Base-by-base conservation (phyloP, 2,113 vertebrate species). In the Parotia lawesii region DNA sequence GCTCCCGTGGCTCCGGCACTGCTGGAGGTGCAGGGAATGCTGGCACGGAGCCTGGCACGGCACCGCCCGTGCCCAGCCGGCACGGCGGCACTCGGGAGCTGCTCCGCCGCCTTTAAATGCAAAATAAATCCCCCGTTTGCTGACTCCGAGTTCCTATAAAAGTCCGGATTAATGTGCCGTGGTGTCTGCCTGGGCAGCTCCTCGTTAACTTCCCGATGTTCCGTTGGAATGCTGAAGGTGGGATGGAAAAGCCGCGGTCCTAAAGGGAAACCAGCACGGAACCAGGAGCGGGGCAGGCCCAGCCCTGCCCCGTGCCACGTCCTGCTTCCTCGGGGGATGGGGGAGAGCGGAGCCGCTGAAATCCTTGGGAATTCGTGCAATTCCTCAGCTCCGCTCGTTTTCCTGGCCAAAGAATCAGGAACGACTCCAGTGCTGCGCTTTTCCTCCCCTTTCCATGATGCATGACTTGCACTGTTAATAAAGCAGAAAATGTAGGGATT, bases 311-410 rank as follows among this genome's bases (percentile, higher is more conserved):
- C 1, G 48, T 12, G 21, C 40, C 66, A 5, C 1, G 0, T 19
- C 38, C n/a, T 19, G 58, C 50, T 23, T 21, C 45, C 45, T 44
- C 60, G 9, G 42, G 62, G 37, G 29, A 9, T 9, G 56, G 5
- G 24, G 48, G 6, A 28, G 54, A 83, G 64, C 42, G 12, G 80
- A 74, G 69, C 89, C n/a, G 25, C 70, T 27, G 20, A 31, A 47
- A 54, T 47, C 71, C 37, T 21, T 0, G 5, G 53, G 28, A 7
- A 57, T 35, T 20, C 1, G 0, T 1, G 0, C 24, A 11, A 0
- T 35, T 42, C 50, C 60, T 54, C 58, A 8, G 28, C 69, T 47
- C 28, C 22, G 2, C 50, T 31, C 3, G 12, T 16, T 66, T 75
- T 14, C 37, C n/a, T 6, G 62, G 79, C 4, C 5, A 17, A 50